Evolutionary conservation across 2,888 invertebrate genomes (phyloP), one percentile per base, ranked within the genome.

Genomic region (Zhuqinia jingwanae): DNA sequence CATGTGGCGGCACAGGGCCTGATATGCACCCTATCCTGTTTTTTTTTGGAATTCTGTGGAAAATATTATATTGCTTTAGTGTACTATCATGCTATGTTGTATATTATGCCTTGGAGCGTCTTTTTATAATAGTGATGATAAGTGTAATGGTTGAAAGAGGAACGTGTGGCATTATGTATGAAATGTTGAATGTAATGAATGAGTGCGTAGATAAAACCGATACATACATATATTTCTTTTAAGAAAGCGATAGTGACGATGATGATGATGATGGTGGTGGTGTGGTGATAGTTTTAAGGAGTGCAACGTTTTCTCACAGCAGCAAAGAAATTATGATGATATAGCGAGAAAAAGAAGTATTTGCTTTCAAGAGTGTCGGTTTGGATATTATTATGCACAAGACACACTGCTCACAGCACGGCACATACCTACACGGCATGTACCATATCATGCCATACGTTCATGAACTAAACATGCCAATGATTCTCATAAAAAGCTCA

Each of bases 401-500:
- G 65, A 76, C 36, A 42, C 22, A 3, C 36, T n/a, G n/a, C n/a
- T n/a, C n/a, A n/a, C n/a, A n/a, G n/a, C n/a, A n/a, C n/a, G n/a
- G n/a, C n/a, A n/a, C n/a, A n/a, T n/a, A n/a, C n/a, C n/a, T n/a
- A n/a, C n/a, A n/a, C n/a, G n/a, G n/a, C n/a, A 58, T 58, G 36
- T n/a, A 20, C 3, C 58, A 42, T n/a, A n/a, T n/a, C n/a, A n/a
- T n/a, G n/a, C n/a, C n/a, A n/a, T n/a, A n/a, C n/a, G n/a, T n/a
- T 20, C 45, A 45, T 70, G 68, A 45, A 70, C 45, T 45, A 20
- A 45, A 25, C 17, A 20, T 70, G 68, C 22, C 45, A 45, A 70
- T 45, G 22, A 1, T 25, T 15, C 78, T 81, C 81, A 73, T 81
- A 81, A 81, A 81, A 81, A 27, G 53, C 73, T 81, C 81, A 68